Evolutionary conservation across 2,797 vertebrate species (phyloP), one percentile per base, ranked within the genome.

Genomic region (Chaunax sp.): DNA sequence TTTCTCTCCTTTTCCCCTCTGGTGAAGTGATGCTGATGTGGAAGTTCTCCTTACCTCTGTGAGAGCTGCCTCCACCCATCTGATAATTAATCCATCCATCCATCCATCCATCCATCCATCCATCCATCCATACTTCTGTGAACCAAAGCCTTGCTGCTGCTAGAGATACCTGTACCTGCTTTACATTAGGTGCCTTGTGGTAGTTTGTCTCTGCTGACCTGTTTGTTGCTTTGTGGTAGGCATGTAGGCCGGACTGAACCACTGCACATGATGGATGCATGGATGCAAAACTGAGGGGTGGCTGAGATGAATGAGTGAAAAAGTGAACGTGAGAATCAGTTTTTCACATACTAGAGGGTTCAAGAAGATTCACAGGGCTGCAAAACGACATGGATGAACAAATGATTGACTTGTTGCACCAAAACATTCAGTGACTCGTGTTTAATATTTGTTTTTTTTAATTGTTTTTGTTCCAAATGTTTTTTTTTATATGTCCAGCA

Each of bases 171-270:
- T 56, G 68, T 87, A 92, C 86, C 87, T 91, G 88, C 84, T 92
- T 83, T 76, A 88, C 72, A 73, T 90, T 87, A 90, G 93, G 87
- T 93, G 91, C 92, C 92, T 93, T 92, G 81, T 84, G 82, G 44
- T 89, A 85, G 86, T 69, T 50, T 55, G 41, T 61, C 46, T 57
- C 40, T 72, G 47, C 58, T 35, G n/a, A 40, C 22, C 40, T 37
- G 59, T 35, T 8, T 73, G 52, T 75, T n/a, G 72, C 75, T 83
- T 59, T 35, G 16, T 2, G 43, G 18, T 59, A 62, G 44, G 12
- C 43, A 15, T 63, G 69, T 26, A 18, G 37, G 40, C 43, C 45
- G 33, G 30, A 50, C 52, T 50, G 11, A 58, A 62, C 19, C 49
- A 26, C 62, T 51, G 50, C 64, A 61, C 37, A n/a, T 53, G 40